Base-by-base conservation (phyloP, 2,113 vertebrate genomes). In the Panthera uncia region DNA sequence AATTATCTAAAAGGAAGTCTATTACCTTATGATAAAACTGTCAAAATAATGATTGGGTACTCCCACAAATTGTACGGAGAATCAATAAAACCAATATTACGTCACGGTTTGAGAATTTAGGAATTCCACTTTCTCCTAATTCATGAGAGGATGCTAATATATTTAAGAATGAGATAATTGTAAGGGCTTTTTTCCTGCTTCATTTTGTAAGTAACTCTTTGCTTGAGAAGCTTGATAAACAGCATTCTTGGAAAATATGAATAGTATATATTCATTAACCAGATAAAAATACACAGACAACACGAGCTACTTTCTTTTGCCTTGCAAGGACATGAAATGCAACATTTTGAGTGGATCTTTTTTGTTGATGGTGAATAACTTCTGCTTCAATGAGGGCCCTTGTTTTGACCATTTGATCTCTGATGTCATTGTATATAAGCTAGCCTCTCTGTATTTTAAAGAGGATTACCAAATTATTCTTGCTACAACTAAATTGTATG, bases 1-100 rank as follows among this genome's bases (percentile, higher is more conserved):
- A 98, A 98, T 98, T 98, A 98, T 98, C 97, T 98, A 95, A 98
- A 98, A 98, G 94, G 91, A 98, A 98, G 97, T 98, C 98, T 98
- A 99, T 99, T 98, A 98, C 61, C 65, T 81, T 98, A 98, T 99
- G 98, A 98, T 99, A 98, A 99, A 99, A 97, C 98, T 98, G 98
- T 98, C 98, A 98, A 98, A 98, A 98, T 98, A 98, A 98, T 98
- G 98, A 98, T 98, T 98, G 98, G 94, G 96, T 93, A 80, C 94
- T 98, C 86, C 96, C 93, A 98, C 98, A 98, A 98, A 98, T 98
- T 97, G 97, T 79, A 9, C 61, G 92, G 93, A 97, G 97, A 98
- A 99, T 98, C 98, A 98, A 98, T 99, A 98, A 98, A 98, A 95
- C 92, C 98, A 98, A 98, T 98, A 97, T 98, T 98, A 97, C 94